A percentile compares a stretch with the other conserved stretches of the same genome.
Conservation (phyloP, 2,797 vertebrate genomes). For the Muraenolepis orangiensis region DNA sequence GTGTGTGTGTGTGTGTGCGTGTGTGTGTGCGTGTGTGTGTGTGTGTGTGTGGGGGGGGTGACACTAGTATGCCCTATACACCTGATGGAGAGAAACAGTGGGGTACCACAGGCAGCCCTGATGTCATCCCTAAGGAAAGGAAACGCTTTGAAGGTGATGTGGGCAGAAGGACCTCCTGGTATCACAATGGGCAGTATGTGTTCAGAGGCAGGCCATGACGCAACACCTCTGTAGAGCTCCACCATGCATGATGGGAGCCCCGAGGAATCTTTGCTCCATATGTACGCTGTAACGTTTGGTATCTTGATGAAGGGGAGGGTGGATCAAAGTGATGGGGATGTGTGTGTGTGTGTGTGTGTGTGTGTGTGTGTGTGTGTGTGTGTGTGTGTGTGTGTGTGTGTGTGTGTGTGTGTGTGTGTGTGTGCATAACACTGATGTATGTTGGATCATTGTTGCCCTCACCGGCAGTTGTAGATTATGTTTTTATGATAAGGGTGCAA, state of each 20-base stretch:
- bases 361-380: slow-evolving; percentile 14
- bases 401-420: slow-evolving; percentile 15
- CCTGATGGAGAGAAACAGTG: no score
- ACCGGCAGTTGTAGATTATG: not conserved
- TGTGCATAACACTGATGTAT: slow-evolving; percentile 33
- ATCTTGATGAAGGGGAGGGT: slow-evolving; percentile 38
- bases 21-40: slow-evolving; percentile 3
- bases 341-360: slow-evolving; percentile 10
- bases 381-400: slow-evolving; percentile 17
- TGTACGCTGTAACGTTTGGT: slow-evolving; percentile 32
- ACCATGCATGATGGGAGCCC: slow-evolving; percentile 31
- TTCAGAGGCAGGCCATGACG: slow-evolving; percentile 56
- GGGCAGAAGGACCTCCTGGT: slow-evolving; percentile 66
- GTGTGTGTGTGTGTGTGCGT: not conserved
- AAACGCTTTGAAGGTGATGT: slow-evolving; percentile 75
- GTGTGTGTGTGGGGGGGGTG: not conserved
- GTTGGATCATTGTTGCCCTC: not conserved
- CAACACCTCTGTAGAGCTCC: slow-evolving; percentile 44
- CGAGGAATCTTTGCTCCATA: slow-evolving; percentile 24
- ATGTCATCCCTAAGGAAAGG: slow-evolving; percentile 73
- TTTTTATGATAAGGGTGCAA: not conserved
- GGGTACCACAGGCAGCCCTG: slow-evolving; percentile 45
- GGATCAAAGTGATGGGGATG: slow-evolving; percentile 32
- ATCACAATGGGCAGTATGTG: slow-evolving; percentile 66
- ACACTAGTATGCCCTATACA: no score